Conservation (phyloP, 2,797 vertebrate species). For the Petrocephalus schoutedeni region DNA sequence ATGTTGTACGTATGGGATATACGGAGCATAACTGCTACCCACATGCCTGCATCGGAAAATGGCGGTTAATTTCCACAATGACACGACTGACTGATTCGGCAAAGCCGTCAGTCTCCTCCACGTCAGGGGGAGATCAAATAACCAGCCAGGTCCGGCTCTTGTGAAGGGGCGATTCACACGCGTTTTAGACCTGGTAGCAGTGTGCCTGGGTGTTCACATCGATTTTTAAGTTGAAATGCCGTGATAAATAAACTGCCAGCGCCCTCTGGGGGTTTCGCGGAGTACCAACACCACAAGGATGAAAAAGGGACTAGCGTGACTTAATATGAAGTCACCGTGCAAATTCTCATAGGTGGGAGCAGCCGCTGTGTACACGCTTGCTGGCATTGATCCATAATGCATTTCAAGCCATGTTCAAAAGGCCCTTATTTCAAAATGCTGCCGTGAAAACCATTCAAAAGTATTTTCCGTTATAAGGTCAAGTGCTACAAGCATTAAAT, state of each 20-base stretch:
- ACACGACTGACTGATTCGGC: neutral
- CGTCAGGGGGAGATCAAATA: neutral
- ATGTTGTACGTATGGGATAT: neutral
- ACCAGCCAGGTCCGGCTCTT: neutral
- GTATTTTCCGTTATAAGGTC: neutral
- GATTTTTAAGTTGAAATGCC: neutral
- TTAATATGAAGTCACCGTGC: neutral
- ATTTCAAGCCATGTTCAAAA: neutral
- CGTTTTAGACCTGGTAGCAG: neutral
- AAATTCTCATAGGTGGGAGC: conserved; percentile 1
- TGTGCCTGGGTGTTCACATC: neutral
- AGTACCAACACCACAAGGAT: neutral
- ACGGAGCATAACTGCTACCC: neutral
- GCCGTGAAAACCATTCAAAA: neutral
- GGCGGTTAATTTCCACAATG: neutral
- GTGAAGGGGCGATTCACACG: neutral
- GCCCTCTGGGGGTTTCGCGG: neutral
- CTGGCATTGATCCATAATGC: conserved; percentile 4
- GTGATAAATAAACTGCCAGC: neutral
- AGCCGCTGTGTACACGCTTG: neutral
- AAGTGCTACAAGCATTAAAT: conserved; percentile 1
- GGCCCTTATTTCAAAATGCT: neutral
- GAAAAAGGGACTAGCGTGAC: neutral
- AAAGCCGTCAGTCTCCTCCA: neutral
- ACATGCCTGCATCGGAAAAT: neutral